Conservation (phyloP, 2,888 invertebrate species). For the Unio delphinus region DNA sequence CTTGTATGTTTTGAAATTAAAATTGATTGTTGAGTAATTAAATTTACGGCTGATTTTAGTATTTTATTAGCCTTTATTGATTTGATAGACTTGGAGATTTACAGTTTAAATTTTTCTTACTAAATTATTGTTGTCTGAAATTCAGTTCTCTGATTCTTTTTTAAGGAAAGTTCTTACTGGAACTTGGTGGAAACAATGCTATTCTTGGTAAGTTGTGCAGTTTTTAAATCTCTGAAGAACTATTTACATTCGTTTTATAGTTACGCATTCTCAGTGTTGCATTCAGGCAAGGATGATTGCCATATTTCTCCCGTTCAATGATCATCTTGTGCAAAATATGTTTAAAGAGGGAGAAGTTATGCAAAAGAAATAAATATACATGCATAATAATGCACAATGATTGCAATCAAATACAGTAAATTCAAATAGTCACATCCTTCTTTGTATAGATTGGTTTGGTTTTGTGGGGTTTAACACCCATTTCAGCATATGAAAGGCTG, state of each 20-base stretch:
- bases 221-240: background rate
- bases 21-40: too few species aligned
- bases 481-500: too few species aligned
- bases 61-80: too few species aligned
- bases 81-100: background rate
- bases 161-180: conserved; percentile 81
- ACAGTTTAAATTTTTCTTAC: background rate
- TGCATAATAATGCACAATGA: too few species aligned
- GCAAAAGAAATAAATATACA: too few species aligned
- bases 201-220: conserved; percentile 76
- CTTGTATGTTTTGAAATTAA: too few species aligned
- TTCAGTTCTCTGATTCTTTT: conserved; percentile 9
- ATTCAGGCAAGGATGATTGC: background rate
- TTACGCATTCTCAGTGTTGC: background rate
- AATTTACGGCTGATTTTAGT: too few species aligned
- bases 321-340: background rate
- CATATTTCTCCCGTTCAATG: background rate
- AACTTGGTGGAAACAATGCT: conserved; percentile 98
- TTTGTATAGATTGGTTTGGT: too few species aligned
- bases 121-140: background rate
- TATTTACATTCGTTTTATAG: background rate
- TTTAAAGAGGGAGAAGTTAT: background rate
- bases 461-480: too few species aligned
- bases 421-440: too few species aligned
- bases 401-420: too few species aligned